These are phyloP conservation scores for Helleia helle DNA, from an alignment of 2,888 invertebrate genomes.

Conservation along the genomic window DNA sequence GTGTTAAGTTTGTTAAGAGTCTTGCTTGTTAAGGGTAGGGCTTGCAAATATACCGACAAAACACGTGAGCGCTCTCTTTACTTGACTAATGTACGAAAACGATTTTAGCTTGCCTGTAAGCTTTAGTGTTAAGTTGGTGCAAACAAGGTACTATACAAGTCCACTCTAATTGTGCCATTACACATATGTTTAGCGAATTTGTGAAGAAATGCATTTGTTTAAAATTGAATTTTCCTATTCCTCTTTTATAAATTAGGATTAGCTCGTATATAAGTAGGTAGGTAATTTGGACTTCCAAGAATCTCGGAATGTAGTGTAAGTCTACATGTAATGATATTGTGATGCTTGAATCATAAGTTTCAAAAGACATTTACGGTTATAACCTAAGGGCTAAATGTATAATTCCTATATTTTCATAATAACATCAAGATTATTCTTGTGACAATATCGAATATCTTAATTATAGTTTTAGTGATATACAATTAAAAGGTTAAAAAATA, in stretches of 20 bases:
- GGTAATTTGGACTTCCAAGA: slow-evolving; percentile 24
- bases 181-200: slow-evolving; percentile 4
- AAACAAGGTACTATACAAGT: neutral
- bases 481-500: slow-evolving; percentile 27
- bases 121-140: slow-evolving; percentile 6
- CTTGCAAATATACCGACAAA: no score
- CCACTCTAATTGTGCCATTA: slow-evolving; percentile 7
- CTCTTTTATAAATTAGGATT: slow-evolving; percentile 1
- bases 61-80: no score
- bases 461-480: slow-evolving; percentile 15
- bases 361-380: slow-evolving; percentile 4
- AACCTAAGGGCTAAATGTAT: no score
- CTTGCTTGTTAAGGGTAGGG: no score
- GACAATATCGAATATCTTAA: slow-evolving; percentile 32
- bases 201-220: slow-evolving; percentile 5
- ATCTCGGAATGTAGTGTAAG: slow-evolving; percentile 29
- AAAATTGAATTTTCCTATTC: slow-evolving; percentile 2
- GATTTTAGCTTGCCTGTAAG: slow-evolving; percentile 4
- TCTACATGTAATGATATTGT: slow-evolving; percentile 22
- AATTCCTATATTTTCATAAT: slow-evolving; percentile 10
- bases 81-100: slow-evolving; percentile 5
- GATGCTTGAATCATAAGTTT: slow-evolving; percentile 4
- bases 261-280: slow-evolving; percentile 1
- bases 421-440: slow-evolving; percentile 41
- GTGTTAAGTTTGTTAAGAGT: no score